phyloP scores from a whole-genome alignment of 2,113 vertebrate species.

The Ovibos moschatus region DNA sequence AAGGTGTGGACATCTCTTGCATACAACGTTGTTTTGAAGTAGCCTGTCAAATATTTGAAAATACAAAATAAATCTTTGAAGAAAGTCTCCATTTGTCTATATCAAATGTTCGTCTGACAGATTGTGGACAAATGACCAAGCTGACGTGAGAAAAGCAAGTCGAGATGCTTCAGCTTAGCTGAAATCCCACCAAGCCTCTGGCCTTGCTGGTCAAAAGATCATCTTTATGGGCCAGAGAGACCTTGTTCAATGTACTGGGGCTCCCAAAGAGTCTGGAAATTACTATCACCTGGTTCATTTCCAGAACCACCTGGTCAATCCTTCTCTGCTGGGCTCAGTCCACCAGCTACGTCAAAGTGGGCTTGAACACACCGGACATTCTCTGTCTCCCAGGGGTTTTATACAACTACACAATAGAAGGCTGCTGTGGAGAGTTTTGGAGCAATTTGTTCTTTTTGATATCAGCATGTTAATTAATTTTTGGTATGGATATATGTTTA shows the following conservation, averaged over 20 bases:
- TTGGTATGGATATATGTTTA: background rate
- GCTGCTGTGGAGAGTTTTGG: background rate
- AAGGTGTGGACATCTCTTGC: background rate
- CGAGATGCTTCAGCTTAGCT: constrained; percentile 45
- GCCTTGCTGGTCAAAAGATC: constrained; percentile 14
- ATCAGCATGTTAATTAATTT: background rate
- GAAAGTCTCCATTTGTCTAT: background rate
- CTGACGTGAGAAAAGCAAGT: constrained; percentile 55
- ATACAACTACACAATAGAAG: fast-evolving
- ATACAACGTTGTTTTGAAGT: background rate
- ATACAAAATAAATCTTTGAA: constrained; percentile 41
- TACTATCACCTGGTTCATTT: constrained; percentile 60
- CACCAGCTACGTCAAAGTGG: constrained; percentile 8
- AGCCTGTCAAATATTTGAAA: constrained; percentile 52
- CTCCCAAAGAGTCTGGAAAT: constrained; percentile 44
- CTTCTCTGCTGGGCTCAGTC: constrained; percentile 55
- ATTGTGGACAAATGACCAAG: constrained; percentile 49
- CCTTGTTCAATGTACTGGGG: constrained; percentile 60
- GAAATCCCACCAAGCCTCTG: constrained; percentile 37
- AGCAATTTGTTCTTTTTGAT: background rate
- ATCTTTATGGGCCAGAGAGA: constrained; percentile 50
- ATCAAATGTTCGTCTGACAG: background rate
- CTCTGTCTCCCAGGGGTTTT: background rate
- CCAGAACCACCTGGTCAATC: constrained; percentile 58
- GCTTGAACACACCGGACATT: background rate